Conservation (phyloP, 2,797 vertebrate genomes). For the Limnodromus scolopaceus region DNA sequence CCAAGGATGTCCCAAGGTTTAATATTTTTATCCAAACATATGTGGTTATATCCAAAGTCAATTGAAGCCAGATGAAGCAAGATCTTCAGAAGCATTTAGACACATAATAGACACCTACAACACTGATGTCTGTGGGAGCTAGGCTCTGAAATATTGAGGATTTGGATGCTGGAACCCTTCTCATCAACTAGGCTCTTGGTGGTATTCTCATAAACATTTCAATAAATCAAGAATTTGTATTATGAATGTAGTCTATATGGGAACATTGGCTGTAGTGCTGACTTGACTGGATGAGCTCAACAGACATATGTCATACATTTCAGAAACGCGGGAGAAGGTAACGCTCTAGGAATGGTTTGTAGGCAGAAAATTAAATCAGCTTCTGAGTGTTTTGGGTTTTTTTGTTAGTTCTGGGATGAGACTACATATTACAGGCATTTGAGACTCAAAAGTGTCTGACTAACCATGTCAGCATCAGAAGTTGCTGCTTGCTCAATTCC, state of each 20-base stretch:
- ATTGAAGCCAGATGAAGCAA: background rate
- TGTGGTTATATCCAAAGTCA: background rate
- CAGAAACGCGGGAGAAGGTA: background rate
- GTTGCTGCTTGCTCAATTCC: background rate
- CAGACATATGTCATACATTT: background rate
- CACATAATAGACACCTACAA: background rate
- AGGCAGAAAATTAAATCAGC: background rate
- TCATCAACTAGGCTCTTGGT: background rate
- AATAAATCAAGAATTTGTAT: background rate
- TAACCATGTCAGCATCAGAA: background rate
- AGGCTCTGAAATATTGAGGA: background rate
- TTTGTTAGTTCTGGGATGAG: background rate
- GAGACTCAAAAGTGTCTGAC: background rate
- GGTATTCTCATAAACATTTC: background rate
- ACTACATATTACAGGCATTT: background rate
- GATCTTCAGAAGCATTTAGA: background rate
- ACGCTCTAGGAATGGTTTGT: background rate
- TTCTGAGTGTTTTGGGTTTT: background rate
- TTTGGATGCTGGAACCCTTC: background rate
- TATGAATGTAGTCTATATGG: rapidly evolving
- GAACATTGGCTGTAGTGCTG: background rate
- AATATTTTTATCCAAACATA: background rate
- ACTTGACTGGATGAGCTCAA: background rate
- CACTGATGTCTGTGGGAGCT: background rate
- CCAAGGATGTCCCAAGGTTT: background rate